Base-by-base conservation (phyloP, 2,888 invertebrate species). In the Agelastica alni region DNA sequence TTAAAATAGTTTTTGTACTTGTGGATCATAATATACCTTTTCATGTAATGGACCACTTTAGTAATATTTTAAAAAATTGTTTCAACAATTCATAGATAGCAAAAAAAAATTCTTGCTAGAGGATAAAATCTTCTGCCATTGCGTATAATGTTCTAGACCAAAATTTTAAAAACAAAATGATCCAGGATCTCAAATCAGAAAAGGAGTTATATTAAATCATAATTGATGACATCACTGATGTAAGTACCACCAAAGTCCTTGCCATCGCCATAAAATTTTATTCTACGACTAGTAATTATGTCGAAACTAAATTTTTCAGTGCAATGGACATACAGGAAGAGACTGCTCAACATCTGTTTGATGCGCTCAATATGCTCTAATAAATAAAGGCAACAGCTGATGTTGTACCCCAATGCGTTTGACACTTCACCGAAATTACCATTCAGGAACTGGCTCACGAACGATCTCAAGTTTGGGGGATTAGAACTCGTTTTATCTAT, bases 141-240 rank as follows among this genome's bases (percentile, higher is more conserved):
- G 41, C 46, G 16, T 56, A 56, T 43, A 51, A 56, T 48, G 46
- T 51, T 28, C 43, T 51, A 22, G 51, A 46, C 18, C 22, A 36
- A 37, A 26, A 56, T 30, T 53, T 57, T 46, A 45, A 57, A 53
- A 31, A 44, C 26, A 43, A 45, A 26, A 31, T 57, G 49, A 26
- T 53, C 5, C 13, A 49, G 45, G 49, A 57, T 34, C 30, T 57
- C n/a, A 43, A 43, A 34, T 47, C 51, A 36, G 47, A 36, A 22
- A 18, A 36, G 10, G 28, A 49, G 13, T 14, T 18, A 28, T 57
- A 41, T 53, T 57, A 49, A 12, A 39, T 57, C 7, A 57, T 53
- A 12, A 53, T 56, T 26, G 53, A 57, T 53, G 53, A 57, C 36
- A 49, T 41, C 49, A 57, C 53, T n/a, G 57, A 53, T 41, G 49